Evolutionary conservation across 2,888 invertebrate genomes (phyloP).

Genomic region (Agelastica alni): DNA sequence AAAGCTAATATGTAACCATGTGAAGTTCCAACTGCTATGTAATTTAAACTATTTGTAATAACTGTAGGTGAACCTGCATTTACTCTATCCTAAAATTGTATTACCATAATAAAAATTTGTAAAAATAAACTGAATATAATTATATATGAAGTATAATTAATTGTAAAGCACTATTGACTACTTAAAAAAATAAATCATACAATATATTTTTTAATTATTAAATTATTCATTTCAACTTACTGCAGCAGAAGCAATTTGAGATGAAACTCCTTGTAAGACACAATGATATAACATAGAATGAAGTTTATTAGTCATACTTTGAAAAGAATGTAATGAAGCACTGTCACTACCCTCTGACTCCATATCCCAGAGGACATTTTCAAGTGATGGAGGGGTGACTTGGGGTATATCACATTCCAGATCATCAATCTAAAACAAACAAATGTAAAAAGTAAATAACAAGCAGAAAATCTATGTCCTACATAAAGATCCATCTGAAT

Average conservation of each 20-base stretch:
- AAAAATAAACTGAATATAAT: no score
- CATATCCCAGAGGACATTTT: slow-evolving; percentile 79
- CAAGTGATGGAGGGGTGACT: slow-evolving; percentile 74
- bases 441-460: no score
- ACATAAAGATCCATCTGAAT: no score
- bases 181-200: not conserved
- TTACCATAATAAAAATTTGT: no score
- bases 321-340: slow-evolving; percentile 60
- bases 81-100: slow-evolving; percentile 73
- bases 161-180: no score
- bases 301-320: slow-evolving; percentile 58
- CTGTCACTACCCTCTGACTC: slow-evolving; percentile 67
- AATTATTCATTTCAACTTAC: slow-evolving; percentile 64
- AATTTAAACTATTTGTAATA: slow-evolving; percentile 73
- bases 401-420: slow-evolving; percentile 80
- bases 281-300: slow-evolving; percentile 76
- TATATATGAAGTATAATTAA: no score
- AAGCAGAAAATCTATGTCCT: no score
- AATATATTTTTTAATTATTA: not conserved
- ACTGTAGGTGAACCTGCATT: slow-evolving; percentile 89
- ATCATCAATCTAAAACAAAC: slow-evolving; percentile 79
- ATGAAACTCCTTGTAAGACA: slow-evolving; percentile 84
- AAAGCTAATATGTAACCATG: slow-evolving; percentile 90
- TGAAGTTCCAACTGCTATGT: slow-evolving; percentile 91
- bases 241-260: slow-evolving; percentile 84